phyloP scores from a whole-genome alignment of 2,888 invertebrate species.

The Tricholauxania praeusta region DNA sequence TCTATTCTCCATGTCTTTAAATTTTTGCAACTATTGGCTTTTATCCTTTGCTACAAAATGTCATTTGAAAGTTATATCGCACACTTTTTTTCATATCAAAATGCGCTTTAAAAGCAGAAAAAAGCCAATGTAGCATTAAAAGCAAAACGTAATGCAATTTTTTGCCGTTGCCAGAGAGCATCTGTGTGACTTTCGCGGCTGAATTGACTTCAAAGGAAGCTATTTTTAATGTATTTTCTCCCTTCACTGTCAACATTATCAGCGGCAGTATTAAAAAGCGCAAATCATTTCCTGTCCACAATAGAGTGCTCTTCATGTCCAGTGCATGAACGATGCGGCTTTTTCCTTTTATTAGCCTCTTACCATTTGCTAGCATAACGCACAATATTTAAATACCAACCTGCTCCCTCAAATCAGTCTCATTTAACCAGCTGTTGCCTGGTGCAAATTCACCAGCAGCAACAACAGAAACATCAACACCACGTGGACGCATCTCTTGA shows the following conservation, averaged over 20 bases:
- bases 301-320: neutral
- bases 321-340: neutral
- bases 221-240: too few relatives aligned
- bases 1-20: too few relatives aligned
- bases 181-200: too few relatives aligned
- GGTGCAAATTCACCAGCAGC: conserved; percentile 88
- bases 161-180: too few relatives aligned
- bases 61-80: too few relatives aligned
- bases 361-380: neutral
- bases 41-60: too few relatives aligned
- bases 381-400: conserved; percentile 50
- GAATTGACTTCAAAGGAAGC: too few relatives aligned
- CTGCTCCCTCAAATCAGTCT: conserved; percentile 75
- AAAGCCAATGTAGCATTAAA: too few relatives aligned
- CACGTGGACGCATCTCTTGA: conserved; percentile 82
- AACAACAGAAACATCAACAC: conserved; percentile 86
- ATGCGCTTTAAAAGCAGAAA: too few relatives aligned
- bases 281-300: conserved; percentile 20
- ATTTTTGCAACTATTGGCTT: too few relatives aligned
- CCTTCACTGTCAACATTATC: conserved; percentile 1
- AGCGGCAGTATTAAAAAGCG: conserved; percentile 20
- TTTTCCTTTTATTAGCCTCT: neutral
- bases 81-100: too few relatives aligned
- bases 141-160: too few relatives aligned
- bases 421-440: conserved; percentile 82